phyloP scores from a whole-genome alignment of 2,888 invertebrate genomes.

The Cheilosia impressa region DNA sequence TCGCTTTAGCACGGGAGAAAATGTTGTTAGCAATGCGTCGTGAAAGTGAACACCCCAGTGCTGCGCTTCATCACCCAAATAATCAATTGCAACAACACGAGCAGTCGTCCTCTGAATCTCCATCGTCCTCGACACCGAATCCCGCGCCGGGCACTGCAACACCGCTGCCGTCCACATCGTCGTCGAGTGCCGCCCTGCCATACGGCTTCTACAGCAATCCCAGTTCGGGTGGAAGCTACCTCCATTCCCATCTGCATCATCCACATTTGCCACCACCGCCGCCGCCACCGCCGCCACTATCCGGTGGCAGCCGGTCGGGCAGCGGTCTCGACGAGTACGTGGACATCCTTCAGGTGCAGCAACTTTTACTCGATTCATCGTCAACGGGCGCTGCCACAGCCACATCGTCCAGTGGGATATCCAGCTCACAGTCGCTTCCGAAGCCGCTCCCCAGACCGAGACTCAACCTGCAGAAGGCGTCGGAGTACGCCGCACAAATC shows the following conservation, averaged over 20 bases:
- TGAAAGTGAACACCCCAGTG: slow-evolving; percentile 86
- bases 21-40: slow-evolving; percentile 90
- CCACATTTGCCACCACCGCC: slow-evolving; percentile 76
- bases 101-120: slow-evolving; percentile 73
- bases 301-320: slow-evolving; percentile 34
- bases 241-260: slow-evolving; percentile 75
- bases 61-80: slow-evolving; percentile 60
- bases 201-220: slow-evolving; percentile 77
- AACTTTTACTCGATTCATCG: slow-evolving; percentile 87
- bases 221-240: slow-evolving; percentile 69
- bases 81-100: slow-evolving; percentile 57
- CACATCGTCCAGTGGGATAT: slow-evolving; percentile 56
- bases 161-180: slow-evolving; percentile 64
- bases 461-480: slow-evolving; percentile 83
- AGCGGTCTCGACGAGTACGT: slow-evolving; percentile 88
- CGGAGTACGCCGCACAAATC: slow-evolving; percentile 83
- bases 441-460: slow-evolving; percentile 81
- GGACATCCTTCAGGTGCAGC: slow-evolving; percentile 92
- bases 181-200: slow-evolving; percentile 76
- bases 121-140: slow-evolving; percentile 36
- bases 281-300: slow-evolving; percentile 64
- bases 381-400: slow-evolving; percentile 77
- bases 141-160: slow-evolving; percentile 37
- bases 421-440: slow-evolving; percentile 60
- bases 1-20: slow-evolving; percentile 77